Conservation (phyloP, 53 echinoderm and acorn worm genomes). For the Arbacia lixula region DNA sequence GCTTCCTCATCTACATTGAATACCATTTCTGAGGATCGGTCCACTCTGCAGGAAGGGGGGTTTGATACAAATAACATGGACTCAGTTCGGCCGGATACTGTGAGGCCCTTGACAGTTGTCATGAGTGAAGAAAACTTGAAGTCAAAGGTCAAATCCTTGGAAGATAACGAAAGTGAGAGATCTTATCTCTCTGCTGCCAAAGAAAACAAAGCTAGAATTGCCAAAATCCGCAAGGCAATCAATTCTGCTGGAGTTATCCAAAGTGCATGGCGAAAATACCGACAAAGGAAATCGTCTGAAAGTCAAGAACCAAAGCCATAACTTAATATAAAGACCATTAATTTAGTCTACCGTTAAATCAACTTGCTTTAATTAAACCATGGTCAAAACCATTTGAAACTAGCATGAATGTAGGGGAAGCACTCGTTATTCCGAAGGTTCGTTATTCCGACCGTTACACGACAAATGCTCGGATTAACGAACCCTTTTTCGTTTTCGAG, state of each 20-base stretch:
- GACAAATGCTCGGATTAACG: no score
- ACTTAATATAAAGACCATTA: no score
- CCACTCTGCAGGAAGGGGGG: constrained; percentile 17
- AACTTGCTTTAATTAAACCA: no score
- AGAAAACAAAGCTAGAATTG: constrained; percentile 40
- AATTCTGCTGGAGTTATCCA: constrained; percentile 48
- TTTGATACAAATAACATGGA: background rate
- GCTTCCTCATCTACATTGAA: constrained; percentile 29
- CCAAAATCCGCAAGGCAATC: constrained; percentile 53
- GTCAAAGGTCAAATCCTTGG: constrained; percentile 43
- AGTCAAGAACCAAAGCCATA: no score
- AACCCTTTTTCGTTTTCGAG: no score
- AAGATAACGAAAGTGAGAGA: constrained; percentile 46
- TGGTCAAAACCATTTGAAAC: no score
- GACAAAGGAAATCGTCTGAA: constrained; percentile 3
- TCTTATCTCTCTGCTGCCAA: constrained; percentile 46
- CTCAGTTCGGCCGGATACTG: background rate
- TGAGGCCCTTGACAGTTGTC: background rate
- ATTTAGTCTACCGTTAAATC: no score
- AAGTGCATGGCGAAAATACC: constrained; percentile 47
- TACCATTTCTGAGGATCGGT: constrained; percentile 26
- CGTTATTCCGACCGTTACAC: no score
- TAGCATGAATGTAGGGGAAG: no score
- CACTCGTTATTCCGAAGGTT: no score
- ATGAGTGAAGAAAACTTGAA: background rate